A percentile compares a stretch with the other conserved stretches of the same genome.
These are phyloP conservation scores for Lanistes nyassanus DNA, from an alignment of 1,140 invertebrate genomes.

Conservation along the genomic window DNA sequence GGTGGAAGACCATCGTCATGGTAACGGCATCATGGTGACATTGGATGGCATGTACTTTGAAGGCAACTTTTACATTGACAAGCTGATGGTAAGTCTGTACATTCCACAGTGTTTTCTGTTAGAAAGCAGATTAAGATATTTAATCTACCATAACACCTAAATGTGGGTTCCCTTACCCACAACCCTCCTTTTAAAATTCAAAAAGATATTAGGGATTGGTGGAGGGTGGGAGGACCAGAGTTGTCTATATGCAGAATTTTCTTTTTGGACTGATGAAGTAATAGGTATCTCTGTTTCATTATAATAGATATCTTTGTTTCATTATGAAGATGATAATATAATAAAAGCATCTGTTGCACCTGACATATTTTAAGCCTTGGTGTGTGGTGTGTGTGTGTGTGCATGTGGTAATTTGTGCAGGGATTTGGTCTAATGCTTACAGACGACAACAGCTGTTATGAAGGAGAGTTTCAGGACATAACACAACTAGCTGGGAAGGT, in stretches of 20 bases:
- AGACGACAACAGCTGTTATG: conserved; percentile 88
- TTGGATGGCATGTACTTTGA: conserved; percentile 91
- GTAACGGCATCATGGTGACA: conserved; percentile 84
- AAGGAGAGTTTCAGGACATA: conserved; percentile 84
- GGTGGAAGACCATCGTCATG: conserved; percentile 83
- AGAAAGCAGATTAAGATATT: not conserved
- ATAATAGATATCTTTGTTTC: not conserved
- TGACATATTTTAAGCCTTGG: not conserved
- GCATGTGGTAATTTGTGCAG: conserved; percentile 68
- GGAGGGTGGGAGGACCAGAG: too few relatives aligned
- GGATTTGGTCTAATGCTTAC: conserved; percentile 88
- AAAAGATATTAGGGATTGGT: too few relatives aligned
- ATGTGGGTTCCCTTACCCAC: too few relatives aligned
- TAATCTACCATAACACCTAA: too few relatives aligned
- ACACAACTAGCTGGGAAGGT: conserved; percentile 81
- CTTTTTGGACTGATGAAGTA: not conserved
- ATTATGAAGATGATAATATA: not conserved
- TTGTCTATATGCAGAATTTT: not conserved
- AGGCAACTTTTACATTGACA: conserved; percentile 82
- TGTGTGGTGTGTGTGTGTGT: not conserved
- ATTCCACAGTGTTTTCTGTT: not conserved
- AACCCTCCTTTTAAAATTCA: too few relatives aligned
- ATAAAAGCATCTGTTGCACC: not conserved
- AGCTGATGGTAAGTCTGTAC: conserved; percentile 74
- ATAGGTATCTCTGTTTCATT: not conserved